Evolutionary conservation across 2,797 vertebrate genomes (phyloP).

Genomic region (Novumbra hubbsi): DNA sequence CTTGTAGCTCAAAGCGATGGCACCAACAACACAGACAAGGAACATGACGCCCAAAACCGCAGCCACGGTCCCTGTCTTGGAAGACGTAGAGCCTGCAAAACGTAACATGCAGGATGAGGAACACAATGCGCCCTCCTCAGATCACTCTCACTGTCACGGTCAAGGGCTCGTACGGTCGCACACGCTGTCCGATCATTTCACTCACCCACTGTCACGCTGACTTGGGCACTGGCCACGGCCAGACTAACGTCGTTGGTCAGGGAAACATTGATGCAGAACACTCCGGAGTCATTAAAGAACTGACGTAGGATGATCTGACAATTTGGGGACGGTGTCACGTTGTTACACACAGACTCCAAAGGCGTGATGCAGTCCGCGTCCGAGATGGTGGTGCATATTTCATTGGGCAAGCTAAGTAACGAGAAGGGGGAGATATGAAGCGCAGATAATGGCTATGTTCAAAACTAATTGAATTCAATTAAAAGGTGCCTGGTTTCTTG

Average conservation of each 20-base stretch:
- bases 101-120: slow-evolving; percentile 26
- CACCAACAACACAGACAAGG: slow-evolving; percentile 70
- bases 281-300: slow-evolving; percentile 84
- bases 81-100: slow-evolving; percentile 60
- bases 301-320: slow-evolving; percentile 89
- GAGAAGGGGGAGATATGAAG: not conserved
- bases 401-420: slow-evolving; percentile 78
- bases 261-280: slow-evolving; percentile 92
- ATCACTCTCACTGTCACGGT: not conserved
- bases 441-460: not conserved
- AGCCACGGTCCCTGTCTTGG: slow-evolving; percentile 67
- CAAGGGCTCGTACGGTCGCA: not conserved
- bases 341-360: slow-evolving; percentile 76
- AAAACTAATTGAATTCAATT: not conserved
- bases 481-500: not conserved
- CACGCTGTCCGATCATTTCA: slow-evolving; percentile 5
- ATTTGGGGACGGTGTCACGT: slow-evolving; percentile 77
- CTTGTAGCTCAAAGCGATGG: slow-evolving; percentile 81
- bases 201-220: slow-evolving; percentile 81
- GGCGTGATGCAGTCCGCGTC: slow-evolving; percentile 83
- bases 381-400: slow-evolving; percentile 88
- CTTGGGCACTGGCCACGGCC: slow-evolving; percentile 82
- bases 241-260: slow-evolving; percentile 86
- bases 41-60: slow-evolving; percentile 74
- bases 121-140: not conserved